A percentile compares a stretch with the other conserved stretches of the same genome.
Conservation (phyloP, 2,797 vertebrate genomes). For the Triplophysa bombifrons region DNA sequence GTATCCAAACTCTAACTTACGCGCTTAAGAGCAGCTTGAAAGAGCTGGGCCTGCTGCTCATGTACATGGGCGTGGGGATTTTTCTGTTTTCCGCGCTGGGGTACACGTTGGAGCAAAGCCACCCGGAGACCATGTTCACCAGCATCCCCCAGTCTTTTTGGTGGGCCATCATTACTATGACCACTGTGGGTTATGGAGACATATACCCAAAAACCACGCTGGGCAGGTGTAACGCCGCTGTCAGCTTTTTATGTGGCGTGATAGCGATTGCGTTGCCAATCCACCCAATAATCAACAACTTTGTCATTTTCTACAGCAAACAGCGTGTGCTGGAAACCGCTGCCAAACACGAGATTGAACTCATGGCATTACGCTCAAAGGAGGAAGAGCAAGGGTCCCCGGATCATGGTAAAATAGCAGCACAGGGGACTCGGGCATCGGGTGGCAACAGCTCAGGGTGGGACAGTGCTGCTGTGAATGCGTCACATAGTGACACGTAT, state of each 20-base stretch:
- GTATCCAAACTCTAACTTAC: conserved; percentile 94
- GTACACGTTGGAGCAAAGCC: conserved; percentile 96
- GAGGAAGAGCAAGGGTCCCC: conserved; percentile 60
- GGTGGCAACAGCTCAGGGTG: conserved; percentile 48
- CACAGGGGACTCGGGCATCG: conserved; percentile 44
- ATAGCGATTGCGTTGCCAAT: conserved; percentile 97
- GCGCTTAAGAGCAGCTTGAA: conserved; percentile 95
- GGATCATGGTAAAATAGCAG: conserved; percentile 48
- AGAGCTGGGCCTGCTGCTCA: conserved; percentile 93
- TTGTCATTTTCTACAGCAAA: conserved; percentile 96
- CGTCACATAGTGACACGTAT: conserved; percentile 84
- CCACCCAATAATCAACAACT: conserved; percentile 99
- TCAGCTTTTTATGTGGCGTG: conserved; percentile 96
- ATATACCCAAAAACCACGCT: conserved; percentile 97
- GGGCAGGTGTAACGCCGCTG: conserved; percentile 93
- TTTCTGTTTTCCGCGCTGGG: conserved; percentile 96
- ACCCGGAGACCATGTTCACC: conserved; percentile 95
- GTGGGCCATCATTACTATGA: conserved; percentile 99
- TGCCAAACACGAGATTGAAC: conserved; percentile 92
- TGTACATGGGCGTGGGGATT: conserved; percentile 97
- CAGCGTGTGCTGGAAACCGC: conserved; percentile 95
- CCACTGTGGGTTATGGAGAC: conserved; percentile 96
- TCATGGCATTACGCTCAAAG: conserved; percentile 87
- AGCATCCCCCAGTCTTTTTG: conserved; percentile 99
- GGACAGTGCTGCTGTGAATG: conserved; percentile 56